Evolutionary conservation across 2,888 invertebrate genomes (phyloP).

Genomic region (Cyrtodaria siliqua): DNA sequence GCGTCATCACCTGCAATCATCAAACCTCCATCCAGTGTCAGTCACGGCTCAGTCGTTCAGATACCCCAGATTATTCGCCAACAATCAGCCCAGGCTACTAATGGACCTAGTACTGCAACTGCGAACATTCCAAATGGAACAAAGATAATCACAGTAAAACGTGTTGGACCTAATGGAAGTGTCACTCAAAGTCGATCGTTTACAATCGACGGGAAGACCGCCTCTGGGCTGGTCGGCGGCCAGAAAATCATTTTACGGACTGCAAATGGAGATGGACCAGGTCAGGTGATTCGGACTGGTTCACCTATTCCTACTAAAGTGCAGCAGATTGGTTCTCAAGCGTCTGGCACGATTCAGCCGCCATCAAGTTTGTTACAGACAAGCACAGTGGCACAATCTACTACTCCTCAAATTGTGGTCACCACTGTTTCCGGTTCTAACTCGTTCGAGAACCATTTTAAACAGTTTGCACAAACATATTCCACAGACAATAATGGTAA

Average conservation of each 20-base stretch:
- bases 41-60: slow-evolving; percentile 11
- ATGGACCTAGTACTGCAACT: slow-evolving; percentile 1
- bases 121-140: slow-evolving; percentile 36
- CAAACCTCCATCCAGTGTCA: slow-evolving; percentile 34
- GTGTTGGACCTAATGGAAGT: slow-evolving; percentile 63
- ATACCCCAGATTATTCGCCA: slow-evolving; percentile 47
- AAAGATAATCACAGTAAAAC: slow-evolving; percentile 65
- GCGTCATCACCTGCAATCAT: slow-evolving; percentile 67
- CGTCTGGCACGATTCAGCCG: slow-evolving; percentile 21
- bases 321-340: slow-evolving; percentile 27
- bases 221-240: slow-evolving; percentile 30
- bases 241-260: slow-evolving; percentile 61
- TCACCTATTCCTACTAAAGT: slow-evolving; percentile 30
- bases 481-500: slow-evolving; percentile 4
- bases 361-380: slow-evolving; percentile 32
- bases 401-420: slow-evolving; percentile 11
- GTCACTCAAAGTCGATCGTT: slow-evolving; percentile 62
- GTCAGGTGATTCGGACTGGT: slow-evolving; percentile 30
- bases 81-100: slow-evolving; percentile 34
- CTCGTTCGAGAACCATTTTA: slow-evolving; percentile 50
- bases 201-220: slow-evolving; percentile 42
- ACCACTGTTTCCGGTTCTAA: slow-evolving; percentile 18
- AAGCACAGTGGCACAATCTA: slow-evolving; percentile 18
- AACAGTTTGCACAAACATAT: slow-evolving; percentile 37
- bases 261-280: slow-evolving; percentile 36